These are phyloP conservation scores for Xiphydria camelus DNA, from an alignment of 2,888 invertebrate species.

Conservation along the genomic window DNA sequence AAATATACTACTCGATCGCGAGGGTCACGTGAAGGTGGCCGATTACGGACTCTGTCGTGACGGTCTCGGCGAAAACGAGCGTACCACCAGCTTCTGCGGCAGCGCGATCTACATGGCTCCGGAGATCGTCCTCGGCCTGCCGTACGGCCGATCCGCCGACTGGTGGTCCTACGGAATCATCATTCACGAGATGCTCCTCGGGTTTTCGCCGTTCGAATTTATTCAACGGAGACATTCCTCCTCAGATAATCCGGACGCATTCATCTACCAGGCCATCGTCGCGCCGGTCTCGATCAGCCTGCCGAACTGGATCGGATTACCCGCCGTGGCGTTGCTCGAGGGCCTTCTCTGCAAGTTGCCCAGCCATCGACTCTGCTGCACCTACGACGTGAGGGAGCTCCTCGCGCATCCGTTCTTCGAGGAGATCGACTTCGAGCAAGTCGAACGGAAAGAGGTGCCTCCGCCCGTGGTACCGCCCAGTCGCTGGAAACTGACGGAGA, in stretches of 20 bases:
- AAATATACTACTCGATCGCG: slow-evolving; percentile 69
- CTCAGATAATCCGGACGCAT: slow-evolving; percentile 59
- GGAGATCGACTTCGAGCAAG: slow-evolving; percentile 66
- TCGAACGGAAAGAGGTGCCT: slow-evolving; percentile 66
- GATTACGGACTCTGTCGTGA: slow-evolving; percentile 76
- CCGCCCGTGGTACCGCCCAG: slow-evolving; percentile 73
- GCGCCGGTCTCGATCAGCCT: slow-evolving; percentile 70
- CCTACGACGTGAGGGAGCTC: slow-evolving; percentile 67
- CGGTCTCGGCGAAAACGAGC: slow-evolving; percentile 63
- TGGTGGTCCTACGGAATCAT: slow-evolving; percentile 72
- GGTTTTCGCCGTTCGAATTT: slow-evolving; percentile 69
- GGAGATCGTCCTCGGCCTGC: slow-evolving; percentile 64
- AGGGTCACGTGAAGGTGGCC: slow-evolving; percentile 71
- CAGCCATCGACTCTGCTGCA: no score
- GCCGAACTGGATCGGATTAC: no score
- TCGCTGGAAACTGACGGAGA: no score
- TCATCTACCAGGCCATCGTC: slow-evolving; percentile 68
- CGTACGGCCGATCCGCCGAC: slow-evolving; percentile 65
- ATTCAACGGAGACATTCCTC: no score
- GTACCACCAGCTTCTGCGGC: slow-evolving; percentile 64
- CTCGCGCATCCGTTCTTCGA: slow-evolving; percentile 68
- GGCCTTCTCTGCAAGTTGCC: no score
- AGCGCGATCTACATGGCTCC: slow-evolving; percentile 73
- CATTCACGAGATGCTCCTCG: slow-evolving; percentile 73
- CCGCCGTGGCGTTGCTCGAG: no score